phyloP scores from a whole-genome alignment of 1,140 invertebrate species.

The Phymastichus coffea region DNA sequence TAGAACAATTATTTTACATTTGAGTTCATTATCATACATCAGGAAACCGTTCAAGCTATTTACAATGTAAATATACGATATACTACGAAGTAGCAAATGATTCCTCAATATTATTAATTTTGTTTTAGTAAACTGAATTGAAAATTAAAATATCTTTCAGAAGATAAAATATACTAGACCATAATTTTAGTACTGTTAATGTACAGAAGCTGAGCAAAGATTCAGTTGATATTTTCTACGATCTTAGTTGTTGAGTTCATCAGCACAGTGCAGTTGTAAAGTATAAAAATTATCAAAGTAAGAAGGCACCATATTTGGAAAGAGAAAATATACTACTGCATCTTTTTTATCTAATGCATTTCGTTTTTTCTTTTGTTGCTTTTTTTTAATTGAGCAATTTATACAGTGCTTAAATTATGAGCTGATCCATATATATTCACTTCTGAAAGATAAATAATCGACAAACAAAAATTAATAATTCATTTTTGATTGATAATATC shows the following conservation, averaged over 20 bases:
- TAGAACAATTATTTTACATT: too few relatives aligned
- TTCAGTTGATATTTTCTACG: slow-evolving; percentile 19
- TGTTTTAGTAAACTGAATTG: background rate
- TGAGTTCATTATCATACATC: too few relatives aligned
- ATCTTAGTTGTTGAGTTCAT: background rate
- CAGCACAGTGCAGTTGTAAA: background rate
- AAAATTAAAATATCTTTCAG: slow-evolving; percentile 3
- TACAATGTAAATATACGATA: slow-evolving; percentile 6
- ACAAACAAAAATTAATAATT: too few relatives aligned
- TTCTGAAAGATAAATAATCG: too few relatives aligned
- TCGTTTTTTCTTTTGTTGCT: too few relatives aligned
- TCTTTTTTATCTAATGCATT: background rate
- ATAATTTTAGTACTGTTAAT: slow-evolving; percentile 3
- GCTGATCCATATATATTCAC: too few relatives aligned
- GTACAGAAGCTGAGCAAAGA: background rate
- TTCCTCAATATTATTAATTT: slow-evolving; percentile 1
- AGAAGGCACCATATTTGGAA: slow-evolving; percentile 22
- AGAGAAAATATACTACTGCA: slow-evolving; percentile 12
- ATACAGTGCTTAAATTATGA: too few relatives aligned
- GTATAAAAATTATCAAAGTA: slow-evolving; percentile 14
- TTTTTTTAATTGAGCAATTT: too few relatives aligned
- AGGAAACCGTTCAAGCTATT: background rate
- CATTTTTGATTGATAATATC: too few relatives aligned
- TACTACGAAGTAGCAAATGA: background rate
- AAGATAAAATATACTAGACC: background rate